Evolutionary conservation across 1,140 invertebrate genomes (phyloP).

Genomic region (Eciton burchellii): DNA sequence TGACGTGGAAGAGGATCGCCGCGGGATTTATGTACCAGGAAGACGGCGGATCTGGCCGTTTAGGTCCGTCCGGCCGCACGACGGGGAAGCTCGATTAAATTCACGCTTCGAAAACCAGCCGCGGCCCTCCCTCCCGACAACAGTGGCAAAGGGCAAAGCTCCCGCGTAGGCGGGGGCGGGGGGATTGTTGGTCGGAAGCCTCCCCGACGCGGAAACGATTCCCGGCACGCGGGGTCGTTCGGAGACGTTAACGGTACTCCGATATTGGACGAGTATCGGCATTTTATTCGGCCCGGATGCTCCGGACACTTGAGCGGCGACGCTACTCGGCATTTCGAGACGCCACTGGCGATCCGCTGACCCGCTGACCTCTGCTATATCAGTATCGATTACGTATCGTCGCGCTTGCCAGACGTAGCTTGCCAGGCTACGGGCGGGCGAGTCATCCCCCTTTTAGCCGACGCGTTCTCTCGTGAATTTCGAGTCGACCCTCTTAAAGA

Average conservation of each 20-base stretch:
- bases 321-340: background rate
- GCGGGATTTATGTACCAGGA: constrained; percentile 71
- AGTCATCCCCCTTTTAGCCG: no score
- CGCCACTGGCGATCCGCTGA: background rate
- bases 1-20: constrained; percentile 63
- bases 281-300: background rate
- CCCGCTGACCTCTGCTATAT: background rate
- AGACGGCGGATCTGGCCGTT: constrained; percentile 68
- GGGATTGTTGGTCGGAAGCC: constrained; percentile 28
- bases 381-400: constrained; percentile 5
- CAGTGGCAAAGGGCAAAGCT: constrained; percentile 39
- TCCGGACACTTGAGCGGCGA: background rate
- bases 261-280: constrained; percentile 1
- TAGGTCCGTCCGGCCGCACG: constrained; percentile 54
- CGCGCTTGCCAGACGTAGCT: background rate
- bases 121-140: background rate
- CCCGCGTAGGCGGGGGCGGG: constrained; percentile 25
- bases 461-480: no score
- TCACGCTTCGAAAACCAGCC: constrained; percentile 59
- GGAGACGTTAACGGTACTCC: constrained; percentile 39
- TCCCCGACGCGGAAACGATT: constrained; percentile 42
- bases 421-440: background rate
- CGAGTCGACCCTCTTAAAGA: no score
- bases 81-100: constrained; percentile 65
- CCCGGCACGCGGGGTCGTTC: background rate